Evolutionary conservation across 2,797 vertebrate genomes (phyloP).

Genomic region (Anolis apletophallus): DNA sequence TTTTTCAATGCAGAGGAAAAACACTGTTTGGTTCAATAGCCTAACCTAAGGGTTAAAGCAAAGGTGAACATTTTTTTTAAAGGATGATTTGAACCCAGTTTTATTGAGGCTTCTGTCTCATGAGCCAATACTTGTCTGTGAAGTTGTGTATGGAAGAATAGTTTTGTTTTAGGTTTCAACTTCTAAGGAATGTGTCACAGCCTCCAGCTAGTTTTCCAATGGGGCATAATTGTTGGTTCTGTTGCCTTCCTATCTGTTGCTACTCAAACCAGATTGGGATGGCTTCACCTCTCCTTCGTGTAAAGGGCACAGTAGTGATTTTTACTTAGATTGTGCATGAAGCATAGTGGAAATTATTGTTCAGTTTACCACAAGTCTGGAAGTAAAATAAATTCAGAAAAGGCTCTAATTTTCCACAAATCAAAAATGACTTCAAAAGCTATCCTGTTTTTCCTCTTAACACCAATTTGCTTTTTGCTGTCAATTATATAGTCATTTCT

Average conservation of each 20-base stretch:
- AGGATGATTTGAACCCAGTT: not conserved
- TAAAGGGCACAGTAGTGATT: rapidly evolving
- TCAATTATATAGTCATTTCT: too few relatives aligned
- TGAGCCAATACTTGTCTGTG: rapidly evolving
- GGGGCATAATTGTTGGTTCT: not conserved
- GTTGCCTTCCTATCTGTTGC: not conserved
- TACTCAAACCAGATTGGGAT: rapidly evolving
- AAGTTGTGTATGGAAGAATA: rapidly evolving
- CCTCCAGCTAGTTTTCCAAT: rapidly evolving
- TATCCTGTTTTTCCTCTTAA: not conserved
- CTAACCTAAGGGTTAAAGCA: not conserved
- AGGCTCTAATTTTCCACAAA: too few relatives aligned
- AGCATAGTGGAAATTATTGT: rapidly evolving
- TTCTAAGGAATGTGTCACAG: rapidly evolving
- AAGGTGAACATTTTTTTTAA: not conserved
- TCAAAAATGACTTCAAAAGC: too few relatives aligned
- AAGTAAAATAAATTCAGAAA: not conserved
- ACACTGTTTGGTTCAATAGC: not conserved
- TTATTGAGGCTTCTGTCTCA: not conserved
- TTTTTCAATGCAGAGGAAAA: not conserved
- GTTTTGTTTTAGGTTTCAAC: conserved; percentile 54
- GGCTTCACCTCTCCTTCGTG: rapidly evolving
- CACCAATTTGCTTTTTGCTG: not conserved
- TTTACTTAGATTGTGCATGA: rapidly evolving
- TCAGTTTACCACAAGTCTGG: rapidly evolving